These are phyloP conservation scores for Crocidura indochinensis DNA, from an alignment of 2,797 vertebrate genomes.

Conservation along the genomic window DNA sequence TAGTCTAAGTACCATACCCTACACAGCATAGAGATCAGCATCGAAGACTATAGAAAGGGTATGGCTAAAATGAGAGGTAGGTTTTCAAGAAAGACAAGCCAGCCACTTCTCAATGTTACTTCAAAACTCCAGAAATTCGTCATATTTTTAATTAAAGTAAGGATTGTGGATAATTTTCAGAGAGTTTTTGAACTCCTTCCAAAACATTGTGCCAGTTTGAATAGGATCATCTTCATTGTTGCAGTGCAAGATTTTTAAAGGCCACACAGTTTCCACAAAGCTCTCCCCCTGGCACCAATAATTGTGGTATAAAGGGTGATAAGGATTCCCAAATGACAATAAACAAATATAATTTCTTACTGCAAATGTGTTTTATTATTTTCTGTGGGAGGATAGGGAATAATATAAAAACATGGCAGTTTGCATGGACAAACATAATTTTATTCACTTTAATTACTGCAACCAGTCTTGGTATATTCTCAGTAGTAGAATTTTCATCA, in stretches of 20 bases:
- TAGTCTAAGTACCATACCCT: not conserved
- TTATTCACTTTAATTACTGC: slow-evolving; percentile 60
- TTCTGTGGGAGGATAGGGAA: slow-evolving; percentile 12
- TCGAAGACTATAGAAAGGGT: accelerated
- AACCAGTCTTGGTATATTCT: slow-evolving; percentile 4
- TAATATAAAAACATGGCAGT: slow-evolving; percentile 32
- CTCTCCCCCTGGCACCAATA: slow-evolving; percentile 15
- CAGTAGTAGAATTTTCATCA: slow-evolving; percentile 47
- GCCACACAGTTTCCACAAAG: not conserved
- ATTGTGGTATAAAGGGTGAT: slow-evolving; percentile 32
- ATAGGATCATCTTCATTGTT: not conserved
- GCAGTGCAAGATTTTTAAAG: slow-evolving; percentile 55
- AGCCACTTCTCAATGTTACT: not conserved
- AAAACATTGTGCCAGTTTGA: not conserved
- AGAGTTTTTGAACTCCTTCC: not conserved
- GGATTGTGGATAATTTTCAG: not conserved
- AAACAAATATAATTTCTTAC: slow-evolving; percentile 57
- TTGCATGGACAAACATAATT: slow-evolving; percentile 60
- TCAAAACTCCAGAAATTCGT: not conserved
- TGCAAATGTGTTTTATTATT: slow-evolving; percentile 68
- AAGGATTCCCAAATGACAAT: slow-evolving; percentile 45
- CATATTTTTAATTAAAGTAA: not conserved
- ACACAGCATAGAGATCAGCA: not conserved
- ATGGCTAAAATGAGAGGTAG: not conserved
- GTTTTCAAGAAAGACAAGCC: not conserved